Evolutionary conservation across 2,113 vertebrate species (phyloP).

Genomic region (Saccopteryx leptura): DNA sequence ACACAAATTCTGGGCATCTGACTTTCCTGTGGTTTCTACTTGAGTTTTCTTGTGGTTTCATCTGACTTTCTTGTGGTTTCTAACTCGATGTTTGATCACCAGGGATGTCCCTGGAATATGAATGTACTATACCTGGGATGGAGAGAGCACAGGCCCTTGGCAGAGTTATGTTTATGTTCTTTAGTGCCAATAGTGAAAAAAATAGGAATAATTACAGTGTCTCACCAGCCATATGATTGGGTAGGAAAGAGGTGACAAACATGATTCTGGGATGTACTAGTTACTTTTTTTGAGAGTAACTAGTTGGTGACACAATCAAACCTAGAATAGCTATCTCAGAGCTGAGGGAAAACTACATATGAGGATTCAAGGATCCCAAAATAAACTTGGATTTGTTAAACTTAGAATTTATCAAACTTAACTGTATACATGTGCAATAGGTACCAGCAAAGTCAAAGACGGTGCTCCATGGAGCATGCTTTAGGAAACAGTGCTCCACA

Average conservation of each 20-base stretch:
- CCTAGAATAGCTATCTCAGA: not conserved
- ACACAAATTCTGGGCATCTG: not conserved
- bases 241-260: not conserved
- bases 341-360: not conserved
- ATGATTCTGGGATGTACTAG: not conserved
- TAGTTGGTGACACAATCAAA: not conserved
- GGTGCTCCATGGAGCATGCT: fast-evolving
- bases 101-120: not conserved
- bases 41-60: no score
- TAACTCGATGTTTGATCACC: no score
- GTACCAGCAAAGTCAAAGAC: not conserved
- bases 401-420: not conserved
- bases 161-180: not conserved
- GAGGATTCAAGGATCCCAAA: not conserved
- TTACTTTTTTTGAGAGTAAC: not conserved
- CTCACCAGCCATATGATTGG: not conserved
- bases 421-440: fast-evolving
- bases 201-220: not conserved
- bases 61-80: not conserved
- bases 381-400: not conserved
- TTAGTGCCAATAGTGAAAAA: not conserved
- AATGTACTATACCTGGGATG: not conserved
- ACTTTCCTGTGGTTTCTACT: not conserved
- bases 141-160: not conserved
- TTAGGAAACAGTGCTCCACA: not conserved